Evolutionary conservation across 2,113 vertebrate genomes (phyloP), one percentile per base, ranked within the genome.

Genomic region (Emydocephalus ijimae): DNA sequence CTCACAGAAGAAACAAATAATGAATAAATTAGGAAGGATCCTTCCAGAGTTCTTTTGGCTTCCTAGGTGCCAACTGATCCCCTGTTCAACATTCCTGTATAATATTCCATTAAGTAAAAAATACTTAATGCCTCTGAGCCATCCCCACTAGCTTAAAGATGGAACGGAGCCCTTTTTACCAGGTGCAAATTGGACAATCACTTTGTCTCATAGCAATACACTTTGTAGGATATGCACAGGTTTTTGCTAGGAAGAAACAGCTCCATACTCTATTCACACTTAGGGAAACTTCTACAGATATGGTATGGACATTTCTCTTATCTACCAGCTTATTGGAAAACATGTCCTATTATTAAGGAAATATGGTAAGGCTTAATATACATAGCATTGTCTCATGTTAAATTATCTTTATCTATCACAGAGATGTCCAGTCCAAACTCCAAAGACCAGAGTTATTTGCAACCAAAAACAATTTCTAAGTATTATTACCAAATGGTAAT

Each of bases 1-100:
- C 94, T 97, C 94, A 96, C 95, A 95, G 90, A 95, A 96, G 94
- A 97, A 96, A 96, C 95, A 89, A 93, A 93, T 95, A 93, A 98
- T 98, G 96, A 98, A 98, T 98, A 98, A 98, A 97, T 98, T 96
- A 98, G 97, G 96, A 96, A 93, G 94, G 93, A 96, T 97, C 97
- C 96, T 98, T 97, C 92, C 96, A 93, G 97, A 95, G 97, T 93
- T 96, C 95, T 96, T 96, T 97, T 93, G 93, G 94, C 94, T 96
- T 96, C 95, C 95, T 95, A 92, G 90, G 95, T 93, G 96, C 97
- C 94, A 96, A 88, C 4, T 91, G 95, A 97, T 94, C 95, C 95
- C 94, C 95, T 95, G 91, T 95, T 96, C 94, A 96, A 52, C 95
- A 94, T 95, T 95, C 96, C 93, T 95, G 93, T 95, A 94, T 95